Percentiles rank a stretch among this genome's conserved stretches.
Evolutionary conservation across 2,888 invertebrate genomes (phyloP).

Genomic region (Agrilus biguttatus): DNA sequence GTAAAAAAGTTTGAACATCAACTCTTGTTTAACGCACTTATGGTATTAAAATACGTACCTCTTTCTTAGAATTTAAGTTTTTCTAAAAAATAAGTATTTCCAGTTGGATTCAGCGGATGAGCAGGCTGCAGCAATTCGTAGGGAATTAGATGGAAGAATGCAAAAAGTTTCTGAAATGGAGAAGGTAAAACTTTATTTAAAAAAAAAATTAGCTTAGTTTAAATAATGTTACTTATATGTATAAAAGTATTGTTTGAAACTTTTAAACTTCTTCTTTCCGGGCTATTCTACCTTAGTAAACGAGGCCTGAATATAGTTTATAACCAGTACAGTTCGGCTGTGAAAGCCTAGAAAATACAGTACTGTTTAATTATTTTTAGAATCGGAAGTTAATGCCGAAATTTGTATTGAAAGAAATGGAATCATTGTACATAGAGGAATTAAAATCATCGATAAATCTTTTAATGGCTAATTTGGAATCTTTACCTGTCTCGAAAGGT

Average conservation of each 20-base stretch:
- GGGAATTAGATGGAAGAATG: conserved; percentile 96
- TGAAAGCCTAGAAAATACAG: neutral
- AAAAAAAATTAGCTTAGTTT: no score
- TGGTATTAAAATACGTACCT: conserved; percentile 42
- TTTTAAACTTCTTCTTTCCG: no score
- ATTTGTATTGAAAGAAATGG: conserved; percentile 99
- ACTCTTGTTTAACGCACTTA: conserved; percentile 93
- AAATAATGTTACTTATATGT: no score
- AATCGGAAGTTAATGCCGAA: conserved; percentile 96
- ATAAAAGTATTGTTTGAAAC: no score
- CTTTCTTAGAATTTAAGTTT: conserved; percentile 2
- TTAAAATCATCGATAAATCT: conserved; percentile 94
- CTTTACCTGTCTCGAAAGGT: conserved; percentile 95
- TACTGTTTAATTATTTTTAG: conserved; percentile 32
- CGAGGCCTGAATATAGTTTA: neutral
- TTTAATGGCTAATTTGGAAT: conserved; percentile 97
- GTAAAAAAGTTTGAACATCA: conserved; percentile 99
- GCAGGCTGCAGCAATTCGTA: conserved; percentile 96
- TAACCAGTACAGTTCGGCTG: neutral
- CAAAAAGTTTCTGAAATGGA: conserved; percentile 96
- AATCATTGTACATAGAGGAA: conserved; percentile 97
- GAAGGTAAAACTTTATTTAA: conserved; percentile 45
- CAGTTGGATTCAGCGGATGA: conserved; percentile 98
- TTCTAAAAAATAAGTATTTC: neutral
- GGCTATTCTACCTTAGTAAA: no score